phyloP scores from a whole-genome alignment of 2,797 vertebrate genomes.

The Anabacerthia variegaticeps region DNA sequence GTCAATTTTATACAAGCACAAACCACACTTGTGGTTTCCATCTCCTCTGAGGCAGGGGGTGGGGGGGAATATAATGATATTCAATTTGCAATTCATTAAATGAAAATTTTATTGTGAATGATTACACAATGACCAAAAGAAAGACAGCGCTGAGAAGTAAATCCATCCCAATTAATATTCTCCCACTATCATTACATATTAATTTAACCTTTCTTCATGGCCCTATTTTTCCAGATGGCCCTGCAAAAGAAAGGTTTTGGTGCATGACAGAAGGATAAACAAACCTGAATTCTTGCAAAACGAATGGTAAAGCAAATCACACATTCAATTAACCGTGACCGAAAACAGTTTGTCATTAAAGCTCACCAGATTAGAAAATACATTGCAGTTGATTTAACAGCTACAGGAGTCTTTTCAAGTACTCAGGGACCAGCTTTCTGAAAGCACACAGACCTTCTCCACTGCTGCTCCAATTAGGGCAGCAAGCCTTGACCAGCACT shows the following conservation, averaged over 20 bases:
- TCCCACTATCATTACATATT: not conserved
- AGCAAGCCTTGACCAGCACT: not conserved
- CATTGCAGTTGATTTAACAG: not conserved
- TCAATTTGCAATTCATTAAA: not conserved
- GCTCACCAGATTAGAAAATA: not conserved
- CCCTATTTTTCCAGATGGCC: not conserved
- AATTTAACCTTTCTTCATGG: not conserved
- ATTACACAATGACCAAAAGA: not conserved
- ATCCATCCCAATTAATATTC: not conserved
- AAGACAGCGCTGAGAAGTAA: not conserved
- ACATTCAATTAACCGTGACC: not conserved
- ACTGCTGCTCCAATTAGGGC: not conserved
- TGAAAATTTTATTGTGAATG: not conserved
- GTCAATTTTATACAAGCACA: not conserved
- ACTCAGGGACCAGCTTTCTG: not conserved
- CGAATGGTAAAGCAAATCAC: not conserved
- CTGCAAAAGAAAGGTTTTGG: not conserved
- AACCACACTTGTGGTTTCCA: not conserved
- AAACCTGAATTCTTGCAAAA: not conserved
- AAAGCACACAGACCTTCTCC: not conserved
- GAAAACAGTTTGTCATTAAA: slow-evolving; percentile 2
- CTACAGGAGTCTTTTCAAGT: not conserved
- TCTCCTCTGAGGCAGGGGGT: not conserved
- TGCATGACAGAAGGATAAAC: not conserved
- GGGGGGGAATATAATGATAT: not conserved